Conservation (phyloP, 1,140 invertebrate genomes). For the Pollicipes pollicipes region DNA sequence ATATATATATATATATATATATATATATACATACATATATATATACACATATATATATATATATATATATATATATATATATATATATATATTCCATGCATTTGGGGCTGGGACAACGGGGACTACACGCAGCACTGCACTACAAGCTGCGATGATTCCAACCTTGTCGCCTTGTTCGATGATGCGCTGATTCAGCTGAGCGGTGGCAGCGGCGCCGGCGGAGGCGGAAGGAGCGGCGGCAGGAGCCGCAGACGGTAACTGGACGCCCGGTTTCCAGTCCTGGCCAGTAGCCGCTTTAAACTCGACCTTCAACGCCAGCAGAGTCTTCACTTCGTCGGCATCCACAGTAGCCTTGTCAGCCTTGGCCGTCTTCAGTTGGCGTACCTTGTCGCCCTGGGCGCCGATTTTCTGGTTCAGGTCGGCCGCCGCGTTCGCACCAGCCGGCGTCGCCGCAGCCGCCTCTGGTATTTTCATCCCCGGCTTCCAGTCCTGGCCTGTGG, state of each 20-base stretch:
- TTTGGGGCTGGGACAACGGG: too few species aligned
- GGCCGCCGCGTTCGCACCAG: conserved; percentile 12
- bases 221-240: conserved; percentile 26
- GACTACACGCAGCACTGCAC: too few species aligned
- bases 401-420: conserved; percentile 25
- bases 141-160: too few species aligned
- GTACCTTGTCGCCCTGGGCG: conserved; percentile 28
- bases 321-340: conserved; percentile 27
- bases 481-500: conserved; percentile 42
- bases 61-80: too few species aligned
- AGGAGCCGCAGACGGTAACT: conserved; percentile 18
- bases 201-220: too few species aligned
- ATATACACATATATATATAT: too few species aligned
- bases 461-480: conserved; percentile 25
- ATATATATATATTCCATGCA: too few species aligned
- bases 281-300: conserved; percentile 32
- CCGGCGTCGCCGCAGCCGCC: conserved; percentile 20
- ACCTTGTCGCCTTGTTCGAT: conserved; percentile 3
- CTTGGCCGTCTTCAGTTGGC: conserved; percentile 23
- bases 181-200: background rate
- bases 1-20: too few species aligned
- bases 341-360: conserved; percentile 25
- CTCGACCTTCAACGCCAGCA: conserved; percentile 31
- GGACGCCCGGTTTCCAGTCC: conserved; percentile 41
- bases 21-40: too few species aligned